Base-by-base conservation (phyloP, 2,888 invertebrate genomes). In the Agrochola litura region DNA sequence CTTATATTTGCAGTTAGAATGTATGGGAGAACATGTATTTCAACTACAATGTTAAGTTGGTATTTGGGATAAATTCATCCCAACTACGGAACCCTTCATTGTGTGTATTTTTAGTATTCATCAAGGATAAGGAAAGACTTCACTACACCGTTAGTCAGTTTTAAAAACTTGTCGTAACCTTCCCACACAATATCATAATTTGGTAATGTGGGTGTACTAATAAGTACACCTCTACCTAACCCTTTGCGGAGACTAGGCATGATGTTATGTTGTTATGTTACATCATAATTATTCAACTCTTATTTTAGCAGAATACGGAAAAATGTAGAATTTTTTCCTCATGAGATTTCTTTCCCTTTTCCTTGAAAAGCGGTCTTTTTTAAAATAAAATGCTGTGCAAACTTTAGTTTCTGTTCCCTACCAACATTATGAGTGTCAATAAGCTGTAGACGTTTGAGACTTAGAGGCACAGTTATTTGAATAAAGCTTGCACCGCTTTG, bases 401-500 rank as follows among this genome's bases (percentile, higher is more conserved):
- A 66, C 37, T 63, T 69, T 37, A 61, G 49, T 74, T 46, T 66
- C 52, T 41, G 12, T 66, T 58, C 19, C n/a, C n/a, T 30, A 70
- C 43, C 52, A 65, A 66, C 61, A 61, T 64, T 79, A 54, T 64
- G 60, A 72, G 12, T 65, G 52, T 72, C 79, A 82, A 71, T 68
- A 60, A 46, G 22, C 46, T 41, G 49, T 54, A 68, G 60, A 56
- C 52, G 19, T 60, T 68, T 37, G 37, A 52, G 56, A 46, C 56
- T 69, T 46, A 69, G 52, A 74, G 46, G n/a, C 37, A 65, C 71
- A 74, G 22, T 71, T 68, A 80, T 72, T 75, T 65, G n/a, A 61
- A 72, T 80, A 75, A 61, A 72, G 37, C 54, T 72, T 65, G 71
- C 68, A 72, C 16, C 65, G 69, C 52, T 75, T 68, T 71, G 52